These are phyloP conservation scores for Phoxinus phoxinus DNA, from an alignment of 2,113 vertebrate genomes.

Conservation along the genomic window DNA sequence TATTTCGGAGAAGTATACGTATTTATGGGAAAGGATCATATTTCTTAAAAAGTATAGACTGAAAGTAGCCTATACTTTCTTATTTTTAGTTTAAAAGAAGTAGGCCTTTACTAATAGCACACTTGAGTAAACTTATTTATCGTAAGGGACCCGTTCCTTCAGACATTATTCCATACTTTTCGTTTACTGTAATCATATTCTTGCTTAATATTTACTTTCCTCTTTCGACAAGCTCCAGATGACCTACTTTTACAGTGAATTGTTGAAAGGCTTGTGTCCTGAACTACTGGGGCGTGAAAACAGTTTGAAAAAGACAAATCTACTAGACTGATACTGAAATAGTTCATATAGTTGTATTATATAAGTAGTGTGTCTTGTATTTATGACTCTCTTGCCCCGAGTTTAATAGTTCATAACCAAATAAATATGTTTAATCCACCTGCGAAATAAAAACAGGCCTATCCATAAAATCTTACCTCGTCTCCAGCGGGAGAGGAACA, in stretches of 20 bases:
- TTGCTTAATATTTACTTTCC: not conserved
- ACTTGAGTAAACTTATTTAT: no score
- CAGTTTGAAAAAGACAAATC: not conserved
- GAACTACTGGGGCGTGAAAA: not conserved
- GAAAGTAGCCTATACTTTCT: no score
- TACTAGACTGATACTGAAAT: not conserved
- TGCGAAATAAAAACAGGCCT: not conserved
- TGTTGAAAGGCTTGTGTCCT: constrained; percentile 13
- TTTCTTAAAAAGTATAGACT: no score
- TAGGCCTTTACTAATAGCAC: no score
- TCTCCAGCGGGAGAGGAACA: not conserved
- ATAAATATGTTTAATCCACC: not conserved
- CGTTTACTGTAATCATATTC: not conserved
- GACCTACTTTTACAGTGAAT: constrained; percentile 12
- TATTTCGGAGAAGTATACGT: no score
- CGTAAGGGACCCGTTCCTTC: not conserved
- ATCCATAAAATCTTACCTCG: not conserved
- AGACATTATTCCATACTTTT: not conserved
- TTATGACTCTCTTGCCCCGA: no score
- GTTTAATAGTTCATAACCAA: no score
- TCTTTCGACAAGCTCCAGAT: not conserved
- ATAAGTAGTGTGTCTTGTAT: no score
- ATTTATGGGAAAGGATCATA: no score
- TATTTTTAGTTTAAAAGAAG: no score
- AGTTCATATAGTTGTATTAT: not conserved